These are phyloP conservation scores for Scomber japonicus DNA, from an alignment of 2,113 vertebrate species.

Conservation along the genomic window DNA sequence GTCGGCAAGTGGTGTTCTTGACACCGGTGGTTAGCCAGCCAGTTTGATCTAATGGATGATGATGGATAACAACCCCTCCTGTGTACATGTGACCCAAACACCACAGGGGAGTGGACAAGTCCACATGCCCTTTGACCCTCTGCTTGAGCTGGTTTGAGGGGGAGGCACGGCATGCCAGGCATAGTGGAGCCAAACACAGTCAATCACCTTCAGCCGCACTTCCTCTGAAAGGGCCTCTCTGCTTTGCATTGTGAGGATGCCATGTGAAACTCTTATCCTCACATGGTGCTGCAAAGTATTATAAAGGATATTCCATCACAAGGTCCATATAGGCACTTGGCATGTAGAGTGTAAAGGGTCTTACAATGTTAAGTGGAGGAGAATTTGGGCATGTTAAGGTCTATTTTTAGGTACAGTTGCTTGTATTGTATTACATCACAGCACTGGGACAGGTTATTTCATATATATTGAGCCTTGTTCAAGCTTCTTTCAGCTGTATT, in stretches of 20 bases:
- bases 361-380: not conserved
- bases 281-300: not conserved
- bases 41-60: constrained; percentile 64
- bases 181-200: constrained; percentile 57
- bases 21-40: constrained; percentile 41
- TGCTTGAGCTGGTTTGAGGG: constrained; percentile 28
- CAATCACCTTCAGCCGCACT: constrained; percentile 49
- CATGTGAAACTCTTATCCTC: constrained; percentile 7
- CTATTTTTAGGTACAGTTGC: not conserved
- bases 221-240: constrained; percentile 25
- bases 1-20: constrained; percentile 17
- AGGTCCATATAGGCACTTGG: not conserved
- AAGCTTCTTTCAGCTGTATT: not conserved
- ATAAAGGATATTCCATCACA: not conserved
- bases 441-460: not conserved
- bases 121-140: constrained; percentile 58
- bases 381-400: not conserved
- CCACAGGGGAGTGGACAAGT: constrained; percentile 57
- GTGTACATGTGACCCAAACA: constrained; percentile 70
- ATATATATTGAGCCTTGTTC: not conserved
- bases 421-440: not conserved
- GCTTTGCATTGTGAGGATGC: constrained; percentile 8
- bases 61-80: constrained; percentile 58
- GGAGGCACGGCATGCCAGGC: constrained; percentile 9
- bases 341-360: not conserved